Evolutionary conservation across 2,888 invertebrate genomes (phyloP), one percentile per base, ranked within the genome.

Genomic region (Drosophila barbarae): DNA sequence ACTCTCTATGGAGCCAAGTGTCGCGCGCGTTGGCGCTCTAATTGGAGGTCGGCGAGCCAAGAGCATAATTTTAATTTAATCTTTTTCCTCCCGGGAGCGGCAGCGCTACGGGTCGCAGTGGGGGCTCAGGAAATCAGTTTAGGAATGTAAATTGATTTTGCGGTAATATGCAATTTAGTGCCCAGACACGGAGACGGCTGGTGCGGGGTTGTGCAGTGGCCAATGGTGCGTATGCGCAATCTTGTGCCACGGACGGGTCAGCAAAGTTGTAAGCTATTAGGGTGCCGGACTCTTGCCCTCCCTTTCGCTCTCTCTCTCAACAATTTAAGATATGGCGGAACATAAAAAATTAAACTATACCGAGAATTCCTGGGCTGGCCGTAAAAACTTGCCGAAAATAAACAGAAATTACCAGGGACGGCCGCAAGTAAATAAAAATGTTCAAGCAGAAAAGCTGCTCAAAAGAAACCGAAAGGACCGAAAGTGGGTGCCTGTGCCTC

Each of bases 111-210:
- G 32, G 46, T 74, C 72, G 77, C 72, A 42, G n/a, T 26, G 42
- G 74, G 74, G 69, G 75, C 66, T 73, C 65, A 69, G 77, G 63
- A 77, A 79, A 83, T 79, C 79, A 79, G 79, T 80, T 83, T 83
- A 83, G 79, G 80, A 79, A 79, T 79, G 83, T 83, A 80, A 79
- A 79, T 79, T 79, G 83, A 83, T 79, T 79, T 76, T 83, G 79
- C 71, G 79, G 83, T 82, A 80, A 79, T 80, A 76, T 83, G 77
- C 77, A 83, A 80, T 80, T 80, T 83, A 71, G 69, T 69, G 67
- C 50, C 51, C 54, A 64, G 47, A 61, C 60, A 32, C 60, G 30
- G 41, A 34, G 30, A 15, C 13, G 26, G 61, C 56, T 63, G 68
- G 65, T 69, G 26, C 26, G 26, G 26, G 61, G 59, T 64, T 69